A percentile compares a stretch with the other conserved stretches of the same genome.
phyloP scores from a whole-genome alignment of 1,140 invertebrate species.

The Orchesella cincta region DNA sequence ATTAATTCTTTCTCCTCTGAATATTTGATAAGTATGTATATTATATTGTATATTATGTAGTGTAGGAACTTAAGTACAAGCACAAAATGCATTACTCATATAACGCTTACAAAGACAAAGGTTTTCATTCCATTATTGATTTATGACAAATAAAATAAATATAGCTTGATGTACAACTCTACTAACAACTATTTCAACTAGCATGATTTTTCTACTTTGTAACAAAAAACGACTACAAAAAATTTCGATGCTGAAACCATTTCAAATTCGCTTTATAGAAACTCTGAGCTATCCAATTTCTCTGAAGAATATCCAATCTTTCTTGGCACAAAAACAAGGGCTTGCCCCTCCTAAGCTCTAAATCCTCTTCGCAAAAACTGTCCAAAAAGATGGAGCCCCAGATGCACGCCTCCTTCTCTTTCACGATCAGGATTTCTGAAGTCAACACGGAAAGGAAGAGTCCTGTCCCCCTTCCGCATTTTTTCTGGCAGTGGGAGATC shows the following conservation, averaged over 20 bases:
- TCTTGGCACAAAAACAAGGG: constrained; percentile 59
- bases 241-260: constrained; percentile 23
- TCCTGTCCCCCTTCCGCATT: constrained; percentile 59
- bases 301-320: constrained; percentile 58
- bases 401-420: constrained; percentile 58
- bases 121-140: too few relatives aligned
- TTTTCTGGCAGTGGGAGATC: constrained; percentile 57
- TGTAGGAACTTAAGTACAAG: too few relatives aligned
- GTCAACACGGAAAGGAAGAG: constrained; percentile 60
- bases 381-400: constrained; percentile 64
- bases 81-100: too few relatives aligned
- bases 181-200: too few relatives aligned
- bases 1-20: too few relatives aligned
- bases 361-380: constrained; percentile 62
- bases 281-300: constrained; percentile 60
- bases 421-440: constrained; percentile 59
- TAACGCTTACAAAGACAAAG: too few relatives aligned
- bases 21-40: too few relatives aligned
- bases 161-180: too few relatives aligned
- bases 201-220: not conserved
- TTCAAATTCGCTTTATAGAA: constrained; percentile 54
- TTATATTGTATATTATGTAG: too few relatives aligned
- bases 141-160: too few relatives aligned
- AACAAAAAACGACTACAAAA: not conserved
- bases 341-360: constrained; percentile 60